These are phyloP conservation scores for Heliconius cydno DNA, from an alignment of 2,888 invertebrate species.

Conservation along the genomic window DNA sequence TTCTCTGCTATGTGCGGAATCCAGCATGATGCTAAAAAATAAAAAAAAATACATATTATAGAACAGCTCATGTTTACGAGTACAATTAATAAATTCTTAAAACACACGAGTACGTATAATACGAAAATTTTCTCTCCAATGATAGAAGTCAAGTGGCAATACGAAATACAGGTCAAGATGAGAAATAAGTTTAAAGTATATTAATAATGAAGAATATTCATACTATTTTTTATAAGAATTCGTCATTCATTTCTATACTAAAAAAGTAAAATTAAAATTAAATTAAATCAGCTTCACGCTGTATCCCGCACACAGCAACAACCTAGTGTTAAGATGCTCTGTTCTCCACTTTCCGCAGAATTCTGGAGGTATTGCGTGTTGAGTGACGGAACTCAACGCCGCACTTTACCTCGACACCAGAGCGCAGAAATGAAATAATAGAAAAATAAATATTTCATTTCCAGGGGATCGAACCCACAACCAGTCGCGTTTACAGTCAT, in stretches of 20 bases:
- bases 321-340: too few species aligned
- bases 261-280: neutral
- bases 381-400: too few species aligned
- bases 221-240: neutral
- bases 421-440: too few species aligned
- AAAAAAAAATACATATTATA: neutral
- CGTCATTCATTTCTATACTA: neutral
- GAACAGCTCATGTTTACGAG: neutral
- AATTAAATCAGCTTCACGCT: too few species aligned
- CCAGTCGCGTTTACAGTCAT: too few species aligned
- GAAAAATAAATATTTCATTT: too few species aligned
- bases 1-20: neutral
- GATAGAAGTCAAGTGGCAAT: conserved; percentile 15
- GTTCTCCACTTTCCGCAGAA: too few species aligned
- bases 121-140: neutral
- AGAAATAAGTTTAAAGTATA: neutral
- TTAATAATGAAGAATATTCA: neutral
- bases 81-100: conserved; percentile 11
- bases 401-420: too few species aligned
- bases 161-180: conserved; percentile 18
- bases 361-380: too few species aligned
- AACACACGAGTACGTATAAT: neutral
- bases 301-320: too few species aligned
- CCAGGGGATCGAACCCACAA: too few species aligned
- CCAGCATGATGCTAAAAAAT: neutral